Percentiles rank a stretch among this genome's conserved stretches.
These are phyloP conservation scores for Drosophila jambulina DNA, from an alignment of 1,140 invertebrate species.

Conservation along the genomic window DNA sequence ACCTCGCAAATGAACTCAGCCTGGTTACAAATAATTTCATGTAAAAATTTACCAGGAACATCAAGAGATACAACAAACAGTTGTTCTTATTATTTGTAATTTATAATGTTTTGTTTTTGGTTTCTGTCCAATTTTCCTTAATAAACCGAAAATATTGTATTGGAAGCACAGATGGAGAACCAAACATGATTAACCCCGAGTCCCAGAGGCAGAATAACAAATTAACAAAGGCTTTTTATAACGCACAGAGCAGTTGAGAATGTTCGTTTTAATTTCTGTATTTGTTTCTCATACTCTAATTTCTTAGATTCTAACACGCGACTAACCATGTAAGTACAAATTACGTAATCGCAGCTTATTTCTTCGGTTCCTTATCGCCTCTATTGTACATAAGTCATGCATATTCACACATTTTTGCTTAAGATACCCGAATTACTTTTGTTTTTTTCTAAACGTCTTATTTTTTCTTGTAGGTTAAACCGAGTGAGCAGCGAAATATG, in stretches of 20 bases:
- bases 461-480: slow-evolving; percentile 61
- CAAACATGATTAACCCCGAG: slow-evolving; percentile 25
- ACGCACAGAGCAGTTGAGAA: slow-evolving; percentile 43
- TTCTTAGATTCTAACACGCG: slow-evolving; percentile 81
- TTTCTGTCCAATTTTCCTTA: slow-evolving; percentile 34
- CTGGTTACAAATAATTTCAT: slow-evolving; percentile 84
- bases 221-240: slow-evolving; percentile 39
- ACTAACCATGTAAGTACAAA: slow-evolving; percentile 81
- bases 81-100: slow-evolving; percentile 9
- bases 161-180: slow-evolving; percentile 37
- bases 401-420: not conserved
- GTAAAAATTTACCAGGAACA: slow-evolving; percentile 55
- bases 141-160: slow-evolving; percentile 22
- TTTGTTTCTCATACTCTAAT: slow-evolving; percentile 69
- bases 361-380: slow-evolving; percentile 20
- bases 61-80: slow-evolving; percentile 16
- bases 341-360: slow-evolving; percentile 51
- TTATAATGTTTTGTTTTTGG: slow-evolving; percentile 9
- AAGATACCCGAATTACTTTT: not conserved
- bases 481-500: slow-evolving; percentile 50
- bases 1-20: slow-evolving; percentile 77
- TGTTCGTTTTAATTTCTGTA: slow-evolving; percentile 63
- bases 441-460: slow-evolving; percentile 24
- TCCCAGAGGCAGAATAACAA: slow-evolving; percentile 20
- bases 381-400: slow-evolving; percentile 19